phyloP scores from a whole-genome alignment of 2,888 invertebrate species.

The Mycogona germanica region DNA sequence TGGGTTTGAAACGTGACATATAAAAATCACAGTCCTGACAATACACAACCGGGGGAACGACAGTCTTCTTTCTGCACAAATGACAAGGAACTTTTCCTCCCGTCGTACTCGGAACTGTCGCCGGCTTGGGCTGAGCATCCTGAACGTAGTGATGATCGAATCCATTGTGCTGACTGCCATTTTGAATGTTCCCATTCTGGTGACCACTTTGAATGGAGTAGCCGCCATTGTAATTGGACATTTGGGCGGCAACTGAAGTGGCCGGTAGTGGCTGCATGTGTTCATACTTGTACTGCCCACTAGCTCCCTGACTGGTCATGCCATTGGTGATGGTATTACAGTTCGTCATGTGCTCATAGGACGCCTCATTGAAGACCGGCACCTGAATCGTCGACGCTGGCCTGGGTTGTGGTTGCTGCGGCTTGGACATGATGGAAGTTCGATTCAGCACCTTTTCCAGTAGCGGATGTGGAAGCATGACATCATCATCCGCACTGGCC shows the following conservation, averaged over 20 bases:
- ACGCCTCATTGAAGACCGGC: slow-evolving; percentile 1
- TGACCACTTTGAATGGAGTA: too few species aligned
- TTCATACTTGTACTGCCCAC: neutral
- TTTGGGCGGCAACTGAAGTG: neutral
- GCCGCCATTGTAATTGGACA: neutral
- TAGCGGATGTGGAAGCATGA: slow-evolving; percentile 81
- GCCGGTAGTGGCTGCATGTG: slow-evolving; percentile 3
- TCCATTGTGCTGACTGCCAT: neutral
- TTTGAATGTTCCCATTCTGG: too few species aligned
- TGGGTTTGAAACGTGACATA: slow-evolving; percentile 42
- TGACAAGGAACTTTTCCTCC: slow-evolving; percentile 50
- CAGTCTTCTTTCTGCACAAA: slow-evolving; percentile 73
- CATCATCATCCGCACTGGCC: slow-evolving; percentile 83
- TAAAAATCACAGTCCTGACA: slow-evolving; percentile 88
- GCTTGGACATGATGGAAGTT: slow-evolving; percentile 19
- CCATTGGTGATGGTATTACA: neutral
- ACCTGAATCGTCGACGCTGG: slow-evolving; percentile 1
- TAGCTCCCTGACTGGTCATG: slow-evolving; percentile 2
- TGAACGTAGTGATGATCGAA: slow-evolving; percentile 41
- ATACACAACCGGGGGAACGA: slow-evolving; percentile 62
- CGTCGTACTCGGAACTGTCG: neutral
- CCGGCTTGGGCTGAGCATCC: slow-evolving; percentile 47
- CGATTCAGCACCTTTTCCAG: slow-evolving; percentile 71
- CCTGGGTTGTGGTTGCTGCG: slow-evolving; percentile 15
- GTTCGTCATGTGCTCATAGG: neutral